Base-by-base conservation (phyloP, 2,797 vertebrate species). In the Pipistrellus pygmaeus region DNA sequence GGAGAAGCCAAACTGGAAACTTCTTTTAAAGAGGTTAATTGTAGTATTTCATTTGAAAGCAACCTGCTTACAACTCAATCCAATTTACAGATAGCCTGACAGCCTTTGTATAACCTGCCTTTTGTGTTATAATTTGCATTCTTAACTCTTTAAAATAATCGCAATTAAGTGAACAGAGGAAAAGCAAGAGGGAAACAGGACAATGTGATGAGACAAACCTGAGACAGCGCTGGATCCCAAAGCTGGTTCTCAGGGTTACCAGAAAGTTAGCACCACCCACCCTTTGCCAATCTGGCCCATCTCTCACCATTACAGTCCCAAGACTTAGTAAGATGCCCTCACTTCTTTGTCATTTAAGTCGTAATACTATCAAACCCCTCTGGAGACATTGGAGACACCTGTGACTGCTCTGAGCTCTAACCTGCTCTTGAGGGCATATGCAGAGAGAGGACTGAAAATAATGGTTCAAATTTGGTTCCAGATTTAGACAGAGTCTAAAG, bases 91-190 rank as follows among this genome's bases (percentile, higher is more conserved):
- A 90, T 77, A 91, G 57, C 69, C 71, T 92, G 82, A 78, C 51
- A 85, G 82, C 73, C 51, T 78, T 96, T 83, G 87, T 75, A 71
- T 82, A 91, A 93, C 84, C 76, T 73, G 48, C 66, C 38, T 68
- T 95, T 96, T 93, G 53, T 94, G 75, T 85, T 94, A 7, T 93
- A 72, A 92, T 92, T 93, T 83, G 76, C 46, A 53, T 94, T 96
- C 73, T 92, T 95, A 69, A 27, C 82, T 92, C 88, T 96, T 97
- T 68, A 91, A 88, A 85, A 85, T 86, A 92, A 80, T 95, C 91
- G 93, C 68, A 83, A 69, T 93, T 73, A 91, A 76, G 18, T 68
- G 57, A 94, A 83, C 77, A 81, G 46, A 91, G 51, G 44, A 32
- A 91, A 91, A 88, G 62, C 77, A 44, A 68, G 71, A 41, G 27